These are phyloP conservation scores for Pseudococcus longispinus DNA, from an alignment of 2,888 invertebrate species.

Conservation along the genomic window DNA sequence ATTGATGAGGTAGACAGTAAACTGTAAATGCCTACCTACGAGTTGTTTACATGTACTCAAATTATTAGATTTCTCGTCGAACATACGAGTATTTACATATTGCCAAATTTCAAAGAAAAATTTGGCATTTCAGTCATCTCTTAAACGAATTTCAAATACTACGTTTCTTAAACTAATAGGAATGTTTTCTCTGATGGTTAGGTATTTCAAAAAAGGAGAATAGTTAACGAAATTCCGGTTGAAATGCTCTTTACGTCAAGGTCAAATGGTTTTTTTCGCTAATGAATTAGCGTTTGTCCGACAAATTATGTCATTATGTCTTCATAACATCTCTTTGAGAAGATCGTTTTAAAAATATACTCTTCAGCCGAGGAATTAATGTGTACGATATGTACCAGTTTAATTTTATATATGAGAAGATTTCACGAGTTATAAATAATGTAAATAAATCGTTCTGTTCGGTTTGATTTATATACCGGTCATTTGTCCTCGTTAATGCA, in stretches of 20 bases:
- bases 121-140: background rate
- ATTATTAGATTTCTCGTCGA: background rate
- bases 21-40: background rate
- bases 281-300: constrained; percentile 2
- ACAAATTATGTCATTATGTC: constrained; percentile 24
- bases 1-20: too few species aligned
- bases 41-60: background rate
- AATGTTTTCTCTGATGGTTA: background rate
- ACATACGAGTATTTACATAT: background rate
- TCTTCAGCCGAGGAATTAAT: background rate
- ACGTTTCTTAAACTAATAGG: background rate
- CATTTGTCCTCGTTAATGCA: background rate
- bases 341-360: background rate
- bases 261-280: constrained; percentile 7
- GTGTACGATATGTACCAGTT: background rate
- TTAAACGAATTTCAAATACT: background rate
- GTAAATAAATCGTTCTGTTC: background rate
- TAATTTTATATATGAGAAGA: background rate
- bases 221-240: constrained; percentile 12
- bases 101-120: background rate
- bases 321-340: background rate
- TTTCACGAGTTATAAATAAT: background rate
- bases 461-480: background rate
- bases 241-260: constrained; percentile 26
- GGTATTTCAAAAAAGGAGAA: constrained; percentile 27